A percentile compares a stretch with the other conserved stretches of the same genome.
phyloP scores from a whole-genome alignment of 2,797 vertebrate species.

The Artibeus jamaicensis region DNA sequence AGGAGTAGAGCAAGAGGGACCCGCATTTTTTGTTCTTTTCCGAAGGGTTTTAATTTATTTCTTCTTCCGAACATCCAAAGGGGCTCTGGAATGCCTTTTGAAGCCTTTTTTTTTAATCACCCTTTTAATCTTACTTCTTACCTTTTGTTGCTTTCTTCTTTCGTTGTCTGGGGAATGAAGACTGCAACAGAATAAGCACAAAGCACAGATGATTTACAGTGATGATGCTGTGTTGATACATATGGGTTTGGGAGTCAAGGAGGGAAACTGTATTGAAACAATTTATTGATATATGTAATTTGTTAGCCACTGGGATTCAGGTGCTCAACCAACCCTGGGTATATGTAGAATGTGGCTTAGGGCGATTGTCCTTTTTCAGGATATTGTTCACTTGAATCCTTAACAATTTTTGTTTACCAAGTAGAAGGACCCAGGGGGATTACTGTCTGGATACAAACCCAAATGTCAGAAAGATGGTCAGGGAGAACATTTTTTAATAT shows the following conservation, averaged over 20 bases:
- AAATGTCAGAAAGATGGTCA: neutral
- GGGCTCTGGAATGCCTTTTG: neutral
- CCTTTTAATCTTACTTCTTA: constrained; percentile 23
- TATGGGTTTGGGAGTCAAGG: neutral
- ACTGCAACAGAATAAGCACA: neutral
- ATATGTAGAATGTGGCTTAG: neutral
- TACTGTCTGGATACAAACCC: neutral
- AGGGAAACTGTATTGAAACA: neutral
- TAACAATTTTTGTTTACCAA: neutral
- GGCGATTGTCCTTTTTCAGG: neutral
- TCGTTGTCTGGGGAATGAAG: neutral
- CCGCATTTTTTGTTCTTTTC: constrained; percentile 36
- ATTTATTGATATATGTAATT: neutral
- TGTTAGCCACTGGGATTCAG: neutral
- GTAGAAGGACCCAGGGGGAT: neutral
- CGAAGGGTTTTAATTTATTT: constrained; percentile 51
- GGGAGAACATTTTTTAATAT: neutral
- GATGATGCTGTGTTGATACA: neutral
- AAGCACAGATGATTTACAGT: neutral
- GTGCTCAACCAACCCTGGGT: neutral
- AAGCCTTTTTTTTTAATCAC: neutral
- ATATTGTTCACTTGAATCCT: neutral
- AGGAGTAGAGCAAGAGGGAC: neutral
- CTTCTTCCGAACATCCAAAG: constrained; percentile 25
- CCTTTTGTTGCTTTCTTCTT: constrained; percentile 20